phyloP scores from a whole-genome alignment of 2,888 invertebrate species.

The Ferdinandea cuprea region DNA sequence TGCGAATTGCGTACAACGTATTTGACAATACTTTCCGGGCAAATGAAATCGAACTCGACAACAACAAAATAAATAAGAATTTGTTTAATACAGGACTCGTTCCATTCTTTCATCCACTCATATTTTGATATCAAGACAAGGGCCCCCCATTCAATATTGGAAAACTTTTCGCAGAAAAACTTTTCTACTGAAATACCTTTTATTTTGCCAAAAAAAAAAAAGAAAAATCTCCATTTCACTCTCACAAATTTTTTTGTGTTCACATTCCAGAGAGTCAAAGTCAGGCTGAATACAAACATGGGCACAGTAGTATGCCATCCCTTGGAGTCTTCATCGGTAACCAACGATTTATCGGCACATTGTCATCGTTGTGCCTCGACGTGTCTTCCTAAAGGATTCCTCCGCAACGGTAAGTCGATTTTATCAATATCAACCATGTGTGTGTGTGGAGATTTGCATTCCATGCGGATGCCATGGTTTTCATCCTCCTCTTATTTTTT shows the following conservation, averaged over 20 bases:
- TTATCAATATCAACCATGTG: background rate
- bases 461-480: conserved; percentile 42
- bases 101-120: conserved; percentile 4
- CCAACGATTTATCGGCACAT: conserved; percentile 71
- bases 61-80: conserved; percentile 40
- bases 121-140: conserved; percentile 24
- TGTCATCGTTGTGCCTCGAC: conserved; percentile 75
- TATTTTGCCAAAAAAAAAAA: conserved; percentile 1
- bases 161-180: conserved; percentile 47
- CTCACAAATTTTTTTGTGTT: conserved; percentile 37
- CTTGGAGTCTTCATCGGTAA: conserved; percentile 62
- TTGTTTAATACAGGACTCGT: background rate
- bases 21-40: background rate
- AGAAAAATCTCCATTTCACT: conserved; percentile 9
- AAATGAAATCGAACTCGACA: conserved; percentile 32
- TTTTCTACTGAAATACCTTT: conserved; percentile 14
- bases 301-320: conserved; percentile 76
- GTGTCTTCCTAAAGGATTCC: conserved; percentile 73
- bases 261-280: conserved; percentile 51
- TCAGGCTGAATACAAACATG: conserved; percentile 62
- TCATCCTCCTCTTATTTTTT: conserved; percentile 2
- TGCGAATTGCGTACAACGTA: background rate
- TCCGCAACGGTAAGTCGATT: conserved; percentile 64
- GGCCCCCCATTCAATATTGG: conserved; percentile 44
- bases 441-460: conserved; percentile 57